Evolutionary conservation across 2,888 invertebrate genomes (phyloP).

Genomic region (Phengaris alcon): DNA sequence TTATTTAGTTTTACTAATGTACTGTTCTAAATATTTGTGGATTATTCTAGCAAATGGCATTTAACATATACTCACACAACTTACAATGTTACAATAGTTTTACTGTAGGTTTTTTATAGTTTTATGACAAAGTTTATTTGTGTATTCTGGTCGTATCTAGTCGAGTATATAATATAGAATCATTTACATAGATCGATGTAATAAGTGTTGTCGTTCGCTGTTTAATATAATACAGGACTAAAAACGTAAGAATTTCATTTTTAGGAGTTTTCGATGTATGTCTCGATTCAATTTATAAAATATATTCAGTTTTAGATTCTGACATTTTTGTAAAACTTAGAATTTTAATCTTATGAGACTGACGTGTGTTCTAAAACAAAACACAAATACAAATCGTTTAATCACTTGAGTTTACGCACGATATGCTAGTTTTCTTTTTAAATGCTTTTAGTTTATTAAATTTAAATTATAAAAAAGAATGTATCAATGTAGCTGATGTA

Average conservation of each 20-base stretch:
- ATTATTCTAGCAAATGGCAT: background rate
- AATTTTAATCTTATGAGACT: constrained; percentile 75
- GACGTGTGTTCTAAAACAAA: constrained; percentile 74
- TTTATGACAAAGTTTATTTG: background rate
- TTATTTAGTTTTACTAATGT: background rate
- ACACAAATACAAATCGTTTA: constrained; percentile 48
- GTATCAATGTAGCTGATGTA: background rate
- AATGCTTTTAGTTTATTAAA: background rate
- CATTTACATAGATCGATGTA: constrained; percentile 48
- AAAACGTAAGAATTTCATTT: constrained; percentile 37
- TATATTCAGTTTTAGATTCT: constrained; percentile 29
- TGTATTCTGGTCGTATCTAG: constrained; percentile 14
- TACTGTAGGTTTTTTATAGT: constrained; percentile 12
- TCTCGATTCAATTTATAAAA: constrained; percentile 12
- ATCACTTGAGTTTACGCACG: background rate
- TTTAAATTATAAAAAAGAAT: background rate
- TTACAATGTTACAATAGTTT: background rate
- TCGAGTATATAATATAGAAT: constrained; percentile 24
- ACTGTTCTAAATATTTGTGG: background rate
- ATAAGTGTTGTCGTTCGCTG: constrained; percentile 67
- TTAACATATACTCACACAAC: background rate
- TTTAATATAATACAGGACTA: constrained; percentile 52
- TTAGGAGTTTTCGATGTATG: constrained; percentile 4
- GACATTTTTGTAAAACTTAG: constrained; percentile 52
- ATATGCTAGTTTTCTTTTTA: background rate